Base-by-base conservation (phyloP, 2,797 vertebrate species). In the Eurystomus glaucurus region DNA sequence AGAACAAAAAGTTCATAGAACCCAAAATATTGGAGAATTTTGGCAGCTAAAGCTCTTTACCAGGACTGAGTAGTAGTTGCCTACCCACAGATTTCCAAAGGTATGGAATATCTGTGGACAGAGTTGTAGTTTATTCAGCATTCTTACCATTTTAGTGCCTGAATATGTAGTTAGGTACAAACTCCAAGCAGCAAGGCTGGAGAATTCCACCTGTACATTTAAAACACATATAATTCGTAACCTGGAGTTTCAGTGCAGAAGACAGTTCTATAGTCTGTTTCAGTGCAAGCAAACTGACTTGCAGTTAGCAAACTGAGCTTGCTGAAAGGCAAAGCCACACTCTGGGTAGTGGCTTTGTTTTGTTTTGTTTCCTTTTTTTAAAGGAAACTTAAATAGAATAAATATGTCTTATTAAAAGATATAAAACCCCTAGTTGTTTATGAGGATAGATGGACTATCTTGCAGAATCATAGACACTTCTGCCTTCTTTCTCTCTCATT, bases 281-380 rank as follows among this genome's bases (percentile, higher is more conserved):
- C 80, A 7, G 3, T 14, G 28, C 29, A 37, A 61, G 41, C 54
- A 46, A 43, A 43, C 41, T 43, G 14, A 43, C 41, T 43, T 43
- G 76, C 29, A 33, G n/a, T n/a, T 33, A 43, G 16, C 16, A 16
- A 66, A 15, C n/a, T 57, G 4, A 28, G 28, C 18, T 37, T 61
- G 20, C 12, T 37, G 35, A 28, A 5, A 43, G 48, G 10, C 0
- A 1, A 54, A 18, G 21, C 3, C n/a, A 20, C 25, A 3, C 4
- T 60, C 14, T 23, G 12, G 2, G 41, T 43, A 16, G 3, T 60
- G 13, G 11, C 18, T 62, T 81, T 37, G 17, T 9, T 61, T 21
- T 31, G 45, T 46, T 46, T 57, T 33, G 10, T 58, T 22, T 2
- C 2, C 1, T 6, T 14, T 41, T 89, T 7, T 77, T 11, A 89